Percentiles rank a stretch among this genome's conserved stretches.
Evolutionary conservation across 2,888 invertebrate species (phyloP).

Genomic region (Epinotia ramella): DNA sequence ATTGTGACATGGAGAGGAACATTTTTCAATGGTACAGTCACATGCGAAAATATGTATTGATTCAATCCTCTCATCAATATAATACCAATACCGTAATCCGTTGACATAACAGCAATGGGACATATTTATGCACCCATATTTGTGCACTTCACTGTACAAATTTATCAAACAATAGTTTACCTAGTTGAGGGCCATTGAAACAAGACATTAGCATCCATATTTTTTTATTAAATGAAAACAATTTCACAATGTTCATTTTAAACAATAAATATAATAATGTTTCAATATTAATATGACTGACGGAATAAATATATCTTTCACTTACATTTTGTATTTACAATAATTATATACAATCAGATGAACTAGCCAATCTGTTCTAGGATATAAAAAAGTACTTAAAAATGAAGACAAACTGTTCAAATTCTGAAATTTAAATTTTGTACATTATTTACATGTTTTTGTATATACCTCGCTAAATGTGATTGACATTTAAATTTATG

Average conservation of each 20-base stretch:
- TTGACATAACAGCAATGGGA: too few relatives aligned
- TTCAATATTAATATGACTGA: slow-evolving; percentile 74
- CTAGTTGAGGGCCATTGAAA: slow-evolving; percentile 21
- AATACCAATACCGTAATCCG: too few relatives aligned
- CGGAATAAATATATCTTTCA: slow-evolving; percentile 80
- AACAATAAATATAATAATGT: slow-evolving; percentile 79
- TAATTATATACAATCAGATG: slow-evolving; percentile 72
- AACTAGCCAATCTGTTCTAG: slow-evolving; percentile 64
- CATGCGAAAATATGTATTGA: too few relatives aligned
- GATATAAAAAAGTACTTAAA: slow-evolving; percentile 70
- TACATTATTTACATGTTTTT: slow-evolving; percentile 76
- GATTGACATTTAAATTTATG: slow-evolving; percentile 13
- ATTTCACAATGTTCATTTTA: slow-evolving; percentile 78
- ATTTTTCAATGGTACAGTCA: too few relatives aligned
- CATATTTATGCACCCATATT: too few relatives aligned
- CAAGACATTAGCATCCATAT: slow-evolving; percentile 55
- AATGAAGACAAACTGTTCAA: slow-evolving; percentile 56
- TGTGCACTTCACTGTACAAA: too few relatives aligned
- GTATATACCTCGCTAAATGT: slow-evolving; percentile 18
- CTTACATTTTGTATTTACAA: slow-evolving; percentile 72
- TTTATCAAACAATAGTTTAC: too few relatives aligned
- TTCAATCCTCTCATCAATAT: too few relatives aligned
- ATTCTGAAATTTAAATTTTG: slow-evolving; percentile 62
- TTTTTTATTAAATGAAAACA: slow-evolving; percentile 82
- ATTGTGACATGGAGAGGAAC: neutral